Evolutionary conservation across 2,888 invertebrate genomes (phyloP).

Genomic region (Agrotis segetum): DNA sequence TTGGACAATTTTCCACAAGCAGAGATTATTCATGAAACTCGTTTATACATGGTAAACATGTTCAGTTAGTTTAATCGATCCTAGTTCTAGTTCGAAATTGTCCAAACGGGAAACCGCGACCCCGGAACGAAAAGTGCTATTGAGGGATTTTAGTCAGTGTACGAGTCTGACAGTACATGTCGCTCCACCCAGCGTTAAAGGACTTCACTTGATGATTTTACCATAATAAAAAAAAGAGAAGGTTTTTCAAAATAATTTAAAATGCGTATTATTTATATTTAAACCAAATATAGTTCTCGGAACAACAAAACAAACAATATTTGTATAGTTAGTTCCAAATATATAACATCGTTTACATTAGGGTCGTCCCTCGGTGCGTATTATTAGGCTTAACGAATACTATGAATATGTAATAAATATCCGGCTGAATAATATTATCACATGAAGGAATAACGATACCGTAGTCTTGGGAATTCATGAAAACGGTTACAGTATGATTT

Average conservation of each 20-base stretch:
- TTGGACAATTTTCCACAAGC: no score
- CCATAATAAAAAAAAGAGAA: no score
- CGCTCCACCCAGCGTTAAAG: no score
- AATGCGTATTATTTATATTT: conserved; percentile 1
- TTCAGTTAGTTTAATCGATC: no score
- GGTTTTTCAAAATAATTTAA: not conserved
- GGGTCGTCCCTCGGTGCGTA: conserved; percentile 44
- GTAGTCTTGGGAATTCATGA: conserved; percentile 38
- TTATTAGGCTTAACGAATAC: conserved; percentile 54
- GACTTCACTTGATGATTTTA: no score
- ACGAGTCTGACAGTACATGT: no score
- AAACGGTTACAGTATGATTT: not conserved
- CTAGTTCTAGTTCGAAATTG: no score
- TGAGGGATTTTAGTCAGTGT: no score
- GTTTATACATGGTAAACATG: no score
- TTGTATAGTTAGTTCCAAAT: conserved; percentile 20
- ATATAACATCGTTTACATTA: conserved; percentile 34
- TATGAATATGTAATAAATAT: conserved; percentile 57
- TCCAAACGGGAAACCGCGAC: no score
- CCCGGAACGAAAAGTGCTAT: no score
- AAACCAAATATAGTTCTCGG: not conserved
- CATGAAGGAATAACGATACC: conserved; percentile 32
- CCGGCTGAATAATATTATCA: conserved; percentile 52
- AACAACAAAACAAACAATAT: conserved; percentile 13
- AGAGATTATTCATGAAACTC: no score